Percentiles rank a stretch among this genome's conserved stretches.
Evolutionary conservation across 2,797 vertebrate species (phyloP).

Genomic region (Sebastes ruberrimus): DNA sequence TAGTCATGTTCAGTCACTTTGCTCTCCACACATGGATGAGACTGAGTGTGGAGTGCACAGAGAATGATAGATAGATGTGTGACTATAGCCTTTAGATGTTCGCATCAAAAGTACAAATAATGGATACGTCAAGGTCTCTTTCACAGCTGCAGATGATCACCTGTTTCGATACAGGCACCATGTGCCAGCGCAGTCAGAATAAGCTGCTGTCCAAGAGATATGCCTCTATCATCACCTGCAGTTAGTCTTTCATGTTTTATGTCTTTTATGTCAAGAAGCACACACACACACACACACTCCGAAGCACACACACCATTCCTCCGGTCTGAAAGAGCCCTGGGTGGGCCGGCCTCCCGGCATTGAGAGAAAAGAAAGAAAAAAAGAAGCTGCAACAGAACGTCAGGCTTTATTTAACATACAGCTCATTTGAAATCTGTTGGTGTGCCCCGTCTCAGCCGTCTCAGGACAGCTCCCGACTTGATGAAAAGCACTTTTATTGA

Average conservation of each 20-base stretch:
- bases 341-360: constrained; percentile 53
- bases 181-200: constrained; percentile 35
- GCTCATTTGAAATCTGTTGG: constrained; percentile 83
- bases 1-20: constrained; percentile 20
- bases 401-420: constrained; percentile 76
- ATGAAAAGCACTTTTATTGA: constrained; percentile 82
- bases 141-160: constrained; percentile 36
- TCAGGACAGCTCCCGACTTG: constrained; percentile 76
- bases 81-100: constrained; percentile 28
- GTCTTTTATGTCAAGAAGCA: constrained; percentile 19
- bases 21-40: constrained; percentile 13
- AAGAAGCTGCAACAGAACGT: constrained; percentile 66
- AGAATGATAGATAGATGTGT: constrained; percentile 22
- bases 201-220: constrained; percentile 42
- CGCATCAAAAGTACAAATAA: constrained; percentile 26
- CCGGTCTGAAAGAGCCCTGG: constrained; percentile 56
- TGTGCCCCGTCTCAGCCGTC: constrained; percentile 72
- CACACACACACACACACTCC: constrained; percentile 12
- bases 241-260: constrained; percentile 36
- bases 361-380: constrained; percentile 54
- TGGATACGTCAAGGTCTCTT: constrained; percentile 16
- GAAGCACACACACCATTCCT: constrained; percentile 29
- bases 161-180: constrained; percentile 15
- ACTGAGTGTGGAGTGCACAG: neutral
- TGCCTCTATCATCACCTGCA: constrained; percentile 36